These are phyloP conservation scores for Ceraclea dissimilis DNA, from an alignment of 2,888 invertebrate species.

Conservation along the genomic window DNA sequence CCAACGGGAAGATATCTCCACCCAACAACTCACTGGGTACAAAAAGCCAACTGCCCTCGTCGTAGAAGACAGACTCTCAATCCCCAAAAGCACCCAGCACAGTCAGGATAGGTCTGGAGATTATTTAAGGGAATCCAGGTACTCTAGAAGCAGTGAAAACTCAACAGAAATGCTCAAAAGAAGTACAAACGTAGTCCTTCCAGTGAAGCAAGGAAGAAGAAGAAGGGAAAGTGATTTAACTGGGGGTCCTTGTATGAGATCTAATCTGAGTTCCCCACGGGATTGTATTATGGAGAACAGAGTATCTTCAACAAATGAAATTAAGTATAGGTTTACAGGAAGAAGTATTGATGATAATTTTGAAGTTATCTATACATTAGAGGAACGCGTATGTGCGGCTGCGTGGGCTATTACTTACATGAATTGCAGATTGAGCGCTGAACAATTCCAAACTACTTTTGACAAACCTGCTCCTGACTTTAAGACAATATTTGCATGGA, in stretches of 20 bases:
- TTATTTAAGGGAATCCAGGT: neutral
- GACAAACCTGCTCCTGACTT: constrained; percentile 46
- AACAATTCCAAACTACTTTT: constrained; percentile 38
- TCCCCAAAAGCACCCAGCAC: neutral
- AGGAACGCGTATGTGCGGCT: constrained; percentile 40
- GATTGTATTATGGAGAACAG: constrained; percentile 40
- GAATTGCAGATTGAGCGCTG: constrained; percentile 42
- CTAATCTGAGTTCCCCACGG: neutral
- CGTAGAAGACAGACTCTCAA: neutral
- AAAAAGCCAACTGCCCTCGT: neutral
- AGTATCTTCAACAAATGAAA: constrained; percentile 41
- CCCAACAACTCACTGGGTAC: neutral
- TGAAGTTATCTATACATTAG: constrained; percentile 39
- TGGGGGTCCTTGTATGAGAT: neutral
- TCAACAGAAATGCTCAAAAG: neutral
- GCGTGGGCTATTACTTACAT: constrained; percentile 42
- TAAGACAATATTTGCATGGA: constrained; percentile 44
- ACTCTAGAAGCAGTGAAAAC: constrained; percentile 1
- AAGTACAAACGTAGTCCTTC: neutral
- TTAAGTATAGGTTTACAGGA: constrained; percentile 38
- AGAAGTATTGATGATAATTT: constrained; percentile 34
- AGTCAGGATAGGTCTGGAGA: neutral
- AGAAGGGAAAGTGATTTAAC: neutral
- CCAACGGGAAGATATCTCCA: constrained; percentile 11
- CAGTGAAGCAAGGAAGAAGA: neutral